Evolutionary conservation across 2,113 vertebrate genomes (phyloP).

Genomic region (Bungarus multicinctus): DNA sequence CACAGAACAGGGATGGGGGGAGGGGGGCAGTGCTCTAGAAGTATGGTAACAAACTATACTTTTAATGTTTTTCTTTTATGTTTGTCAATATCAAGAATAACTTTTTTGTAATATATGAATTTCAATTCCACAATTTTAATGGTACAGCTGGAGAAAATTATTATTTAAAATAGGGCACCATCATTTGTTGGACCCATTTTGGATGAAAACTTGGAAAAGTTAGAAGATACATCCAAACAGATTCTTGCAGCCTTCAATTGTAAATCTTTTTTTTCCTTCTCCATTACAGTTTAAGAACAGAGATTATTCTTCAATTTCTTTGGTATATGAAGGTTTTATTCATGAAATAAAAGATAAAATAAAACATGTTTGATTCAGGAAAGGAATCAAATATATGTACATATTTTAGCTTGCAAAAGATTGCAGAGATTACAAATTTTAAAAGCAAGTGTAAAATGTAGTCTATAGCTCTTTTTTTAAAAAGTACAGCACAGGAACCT

Average conservation of each 20-base stretch:
- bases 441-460: neutral
- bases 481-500: neutral
- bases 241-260: neutral
- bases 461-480: neutral
- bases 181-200: neutral
- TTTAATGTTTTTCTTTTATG: neutral
- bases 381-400: neutral
- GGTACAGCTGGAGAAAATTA: neutral
- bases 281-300: conserved; percentile 1
- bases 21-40: neutral
- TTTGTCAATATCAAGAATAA: neutral
- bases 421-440: neutral
- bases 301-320: neutral
- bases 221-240: neutral
- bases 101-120: neutral
- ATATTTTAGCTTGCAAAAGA: neutral
- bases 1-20: too few relatives aligned
- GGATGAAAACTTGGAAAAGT: neutral
- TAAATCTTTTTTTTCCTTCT: neutral
- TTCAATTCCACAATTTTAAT: neutral
- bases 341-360: neutral
- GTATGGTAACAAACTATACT: neutral
- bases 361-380: neutral
- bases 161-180: neutral
- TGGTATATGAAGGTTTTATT: neutral